Evolutionary conservation across 64 coral and sea anemone genomes (phyloP).

Genomic region (Porites australiensis): DNA sequence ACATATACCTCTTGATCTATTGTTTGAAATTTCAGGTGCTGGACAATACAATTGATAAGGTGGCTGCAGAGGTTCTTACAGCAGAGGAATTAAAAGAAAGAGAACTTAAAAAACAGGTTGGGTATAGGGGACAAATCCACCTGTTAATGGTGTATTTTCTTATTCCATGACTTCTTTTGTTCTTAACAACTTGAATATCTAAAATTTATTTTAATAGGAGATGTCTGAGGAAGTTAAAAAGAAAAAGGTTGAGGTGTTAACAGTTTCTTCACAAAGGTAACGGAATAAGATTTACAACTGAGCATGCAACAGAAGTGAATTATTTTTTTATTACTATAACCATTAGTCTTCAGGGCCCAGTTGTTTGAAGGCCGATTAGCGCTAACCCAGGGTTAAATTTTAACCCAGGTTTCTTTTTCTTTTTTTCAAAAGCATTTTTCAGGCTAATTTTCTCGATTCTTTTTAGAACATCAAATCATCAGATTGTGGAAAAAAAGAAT

Average conservation of each 20-base stretch:
- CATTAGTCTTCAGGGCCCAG: too few species aligned
- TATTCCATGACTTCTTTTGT: not conserved
- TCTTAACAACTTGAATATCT: too few species aligned
- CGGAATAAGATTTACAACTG: not conserved
- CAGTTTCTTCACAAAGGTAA: not conserved
- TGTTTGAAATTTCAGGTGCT: conserved; percentile 54
- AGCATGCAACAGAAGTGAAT: too few species aligned
- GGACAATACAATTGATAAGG: conserved; percentile 81
- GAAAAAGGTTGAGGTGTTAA: not conserved
- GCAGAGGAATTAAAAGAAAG: conserved; percentile 66
- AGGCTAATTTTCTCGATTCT: too few species aligned
- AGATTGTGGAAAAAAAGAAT: too few species aligned
- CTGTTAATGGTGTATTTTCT: not conserved
- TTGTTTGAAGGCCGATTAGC: too few species aligned
- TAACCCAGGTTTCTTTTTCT: too few species aligned
- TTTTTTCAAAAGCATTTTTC: too few species aligned
- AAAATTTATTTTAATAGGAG: not conserved
- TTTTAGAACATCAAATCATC: too few species aligned
- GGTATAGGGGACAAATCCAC: too few species aligned
- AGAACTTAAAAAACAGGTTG: conserved; percentile 59
- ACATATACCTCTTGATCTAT: not conserved
- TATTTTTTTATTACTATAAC: too few species aligned
- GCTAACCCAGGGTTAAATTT: too few species aligned
- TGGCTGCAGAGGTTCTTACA: conserved; percentile 62
- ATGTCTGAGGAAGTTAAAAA: conserved; percentile 18